phyloP scores from a whole-genome alignment of 2,113 vertebrate genomes.

The Limnothrissa miodon region DNA sequence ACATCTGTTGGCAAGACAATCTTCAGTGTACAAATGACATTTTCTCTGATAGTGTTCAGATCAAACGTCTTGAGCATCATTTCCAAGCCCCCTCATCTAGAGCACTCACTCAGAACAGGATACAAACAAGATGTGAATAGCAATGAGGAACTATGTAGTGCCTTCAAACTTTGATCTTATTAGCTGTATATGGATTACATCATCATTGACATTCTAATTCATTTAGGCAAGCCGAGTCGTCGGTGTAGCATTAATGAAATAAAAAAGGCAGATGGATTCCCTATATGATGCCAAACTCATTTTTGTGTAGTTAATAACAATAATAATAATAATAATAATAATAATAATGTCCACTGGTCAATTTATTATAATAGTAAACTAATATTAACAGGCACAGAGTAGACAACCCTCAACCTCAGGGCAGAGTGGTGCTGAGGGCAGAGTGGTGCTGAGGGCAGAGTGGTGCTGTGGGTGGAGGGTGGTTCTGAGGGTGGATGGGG shows the following conservation, averaged over 20 bases:
- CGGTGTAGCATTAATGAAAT: conserved; percentile 5
- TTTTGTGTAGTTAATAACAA: not conserved
- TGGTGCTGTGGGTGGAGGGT: too few species aligned
- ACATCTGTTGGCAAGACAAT: not conserved
- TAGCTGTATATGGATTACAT: conserved; percentile 29
- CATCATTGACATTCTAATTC: conserved; percentile 20
- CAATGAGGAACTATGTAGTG: not conserved
- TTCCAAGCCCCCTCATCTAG: not conserved
- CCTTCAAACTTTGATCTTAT: conserved; percentile 6
- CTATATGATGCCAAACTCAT: not conserved
- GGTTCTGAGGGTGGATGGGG: too few species aligned
- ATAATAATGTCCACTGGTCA: not conserved
- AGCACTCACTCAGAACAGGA: not conserved
- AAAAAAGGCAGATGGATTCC: not conserved
- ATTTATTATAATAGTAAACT: not conserved
- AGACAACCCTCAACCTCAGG: not conserved
- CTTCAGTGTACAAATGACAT: not conserved
- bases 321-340: conserved; percentile 22
- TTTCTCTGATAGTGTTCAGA: not conserved
- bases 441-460: not conserved
- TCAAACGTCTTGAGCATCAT: not conserved
- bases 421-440: not conserved
- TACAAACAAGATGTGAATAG: conserved; percentile 5
- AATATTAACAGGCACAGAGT: too few species aligned
- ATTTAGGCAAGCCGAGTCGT: conserved; percentile 18